Evolutionary conservation across 2,888 invertebrate genomes (phyloP), one percentile per base, ranked within the genome.

Genomic region (Caenorhabditis sp.): DNA sequence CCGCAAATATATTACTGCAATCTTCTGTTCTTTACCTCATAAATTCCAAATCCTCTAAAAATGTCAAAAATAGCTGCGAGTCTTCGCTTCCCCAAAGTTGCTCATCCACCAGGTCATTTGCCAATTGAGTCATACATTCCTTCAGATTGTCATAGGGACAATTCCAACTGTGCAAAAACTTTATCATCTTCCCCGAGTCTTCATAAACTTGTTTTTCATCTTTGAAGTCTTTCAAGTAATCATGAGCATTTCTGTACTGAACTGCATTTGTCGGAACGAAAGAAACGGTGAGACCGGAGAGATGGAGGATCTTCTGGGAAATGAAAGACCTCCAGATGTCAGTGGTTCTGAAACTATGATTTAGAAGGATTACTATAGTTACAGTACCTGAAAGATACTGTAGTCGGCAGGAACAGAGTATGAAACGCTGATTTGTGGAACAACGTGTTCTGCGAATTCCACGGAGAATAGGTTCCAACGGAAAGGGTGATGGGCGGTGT

Each of bases 321-420:
- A 82, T 86, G 62, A 80, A 87, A 9, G 84, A 80, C 20, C 87
- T 60, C 86, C 85, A 86, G 51, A 87, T 86, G 56, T 87, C 87
- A 0, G 85, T 84, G 8, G 81, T 80, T 64, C 85, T 74, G 51
- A 32, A 32, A 32, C 32, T 24, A 76, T 24, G 2, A 24, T 20
- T 8, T 5, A 44, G 5, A 8, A 3, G 13, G 44, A n/a, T 4
- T n/a, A 11, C n/a, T 44, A n/a, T 13, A 18, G 4, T 58, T 69
- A 64, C n/a, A n/a, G 44, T 37, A 71, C 71, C 71, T 53, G n/a
- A 87, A 87, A 0, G 84, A 79, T 0, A 87, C 86, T 6, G 84
- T 84, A n/a, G 82, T 80, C 1, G 87, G 87, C 2, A 87, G 72
- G 50, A 85, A 82, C 15, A 87, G 51, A 9, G 82, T 84, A 68